Evolutionary conservation across 2,113 vertebrate species (phyloP), one percentile per base, ranked within the genome.

Genomic region (Zosterops borbonicus): DNA sequence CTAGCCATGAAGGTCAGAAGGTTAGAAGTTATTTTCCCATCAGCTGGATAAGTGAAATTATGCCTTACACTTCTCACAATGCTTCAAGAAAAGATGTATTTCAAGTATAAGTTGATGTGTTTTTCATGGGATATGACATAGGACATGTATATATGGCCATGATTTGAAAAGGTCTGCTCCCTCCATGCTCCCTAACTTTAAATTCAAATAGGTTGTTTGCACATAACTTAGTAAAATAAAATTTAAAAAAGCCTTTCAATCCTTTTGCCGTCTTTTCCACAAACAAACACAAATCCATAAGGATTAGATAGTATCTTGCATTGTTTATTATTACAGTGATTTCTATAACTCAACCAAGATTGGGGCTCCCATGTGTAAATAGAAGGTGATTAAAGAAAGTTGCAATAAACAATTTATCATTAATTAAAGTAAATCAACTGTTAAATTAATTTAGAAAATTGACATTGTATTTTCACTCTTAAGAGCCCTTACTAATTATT

Each of bases 401-500:
- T 77, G 39, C 62, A 91, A 44, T 83, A 94, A 94, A 92, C 77
- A 94, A 56, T 92, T 94, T 96, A 58, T 53, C 63, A 62, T 24
- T 91, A 87, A 86, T 93, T 94, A 90, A 90, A 95, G 25, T 58
- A 76, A 92, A 50, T 49, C 94, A 96, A n/a, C 56, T 84, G 87
- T 94, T 89, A 94, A 93, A 96, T 96, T 90, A 85, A 73, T 89
- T 95, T 92, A 93, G 59, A 94, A 91, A 77, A 81, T 41, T 60
- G 11, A 39, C 53, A 71, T 89, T 94, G 49, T 82, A 81, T 90
- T 95, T 77, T 77, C 39, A 67, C 14, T 84, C 21, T 46, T 87
- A 92, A 74, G 68, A 90, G 33, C 44, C 90, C 52, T 53, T 92
- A 59, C 46, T 81, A 78, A 81, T 90, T 87, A 62, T 71, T 94